phyloP scores from a whole-genome alignment of 53 echinoderm and acorn worm genomes.

The Echinarachnius parma region DNA sequence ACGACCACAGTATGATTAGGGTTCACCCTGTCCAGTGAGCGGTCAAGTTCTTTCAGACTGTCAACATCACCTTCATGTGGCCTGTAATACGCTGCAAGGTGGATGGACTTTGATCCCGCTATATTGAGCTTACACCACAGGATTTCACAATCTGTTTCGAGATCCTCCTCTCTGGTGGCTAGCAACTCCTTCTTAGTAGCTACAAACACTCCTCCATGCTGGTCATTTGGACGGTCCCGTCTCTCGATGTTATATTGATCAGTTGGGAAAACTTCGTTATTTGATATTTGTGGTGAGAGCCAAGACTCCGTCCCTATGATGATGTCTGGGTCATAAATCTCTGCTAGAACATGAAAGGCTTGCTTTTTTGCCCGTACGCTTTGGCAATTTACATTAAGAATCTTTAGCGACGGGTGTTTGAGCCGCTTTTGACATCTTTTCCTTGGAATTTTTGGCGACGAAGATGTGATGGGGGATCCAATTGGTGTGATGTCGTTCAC shows the following conservation, averaged over 20 bases:
- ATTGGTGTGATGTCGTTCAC: no score
- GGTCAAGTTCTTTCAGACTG: not conserved
- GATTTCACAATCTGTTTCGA: slow-evolving; percentile 14
- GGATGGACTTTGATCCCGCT: slow-evolving; percentile 9
- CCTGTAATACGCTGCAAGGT: slow-evolving; percentile 17
- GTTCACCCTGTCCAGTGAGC: not conserved
- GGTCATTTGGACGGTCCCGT: not conserved
- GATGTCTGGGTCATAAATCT: slow-evolving; percentile 6
- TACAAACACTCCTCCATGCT: not conserved
- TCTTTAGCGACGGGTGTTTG: no score
- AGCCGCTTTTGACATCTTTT: no score
- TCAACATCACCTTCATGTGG: slow-evolving; percentile 10
- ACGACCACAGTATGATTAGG: not conserved
- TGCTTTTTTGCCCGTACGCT: not conserved
- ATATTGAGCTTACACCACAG: slow-evolving; percentile 19
- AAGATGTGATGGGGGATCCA: no score
- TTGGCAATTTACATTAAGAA: not conserved
- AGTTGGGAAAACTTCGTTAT: slow-evolving; percentile 8
- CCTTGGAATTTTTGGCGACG: no score
- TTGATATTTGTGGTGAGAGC: not conserved
- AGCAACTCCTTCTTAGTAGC: slow-evolving; percentile 1
- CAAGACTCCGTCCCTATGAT: slow-evolving; percentile 16
- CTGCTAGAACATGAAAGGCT: not conserved
- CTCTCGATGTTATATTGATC: not conserved
- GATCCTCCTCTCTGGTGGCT: not conserved